Evolutionary conservation across 2,797 vertebrate species (phyloP), one percentile per base, ranked within the genome.

Genomic region (Molossus molossus): DNA sequence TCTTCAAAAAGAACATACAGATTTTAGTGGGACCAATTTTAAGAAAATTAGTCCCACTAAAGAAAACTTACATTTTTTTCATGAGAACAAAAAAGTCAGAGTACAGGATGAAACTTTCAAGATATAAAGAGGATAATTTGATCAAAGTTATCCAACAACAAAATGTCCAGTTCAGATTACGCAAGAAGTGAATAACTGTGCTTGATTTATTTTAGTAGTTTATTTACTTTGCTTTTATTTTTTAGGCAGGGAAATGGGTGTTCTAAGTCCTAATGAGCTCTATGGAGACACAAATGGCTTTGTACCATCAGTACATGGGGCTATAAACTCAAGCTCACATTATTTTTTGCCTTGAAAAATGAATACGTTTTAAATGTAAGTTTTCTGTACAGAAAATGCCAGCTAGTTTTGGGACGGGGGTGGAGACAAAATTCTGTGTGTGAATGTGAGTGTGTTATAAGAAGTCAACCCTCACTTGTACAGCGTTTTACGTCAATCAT

Each of bases 301-400:
- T 50, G 5, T 55, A 77, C 60, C 33, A 60, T 81, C 67, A 80
- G 84, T 94, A 86, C 8, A 18, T 79, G 76, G 57, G 55, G 27
- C 73, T 90, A 83, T 94, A 92, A 96, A 94, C 45, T 95, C 23
- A 93, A 91, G 85, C 57, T 96, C 72, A 82, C 27, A 23, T 77
- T 92, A 33, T 33, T 45, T 57, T 72, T 75, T 85, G 85, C 18
- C 64, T 88, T 76, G 37, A 77, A 82, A 97, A 95, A 93, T 92
- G 70, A 85, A 82, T 33, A 33, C 87, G 37, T n/a, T 45, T 45
- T 87, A 93, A 91, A 95, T 92, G 73, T 86, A 79, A 88, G 86
- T 94, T 96, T 93, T 91, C 25, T 90, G 87, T 90, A 65, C 3
- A 86, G 25, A 96, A 93, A 97, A 90, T 96, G 40, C 17, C 64